These are phyloP conservation scores for Lapara coniferarum DNA, from an alignment of 2,888 invertebrate genomes.

Conservation along the genomic window DNA sequence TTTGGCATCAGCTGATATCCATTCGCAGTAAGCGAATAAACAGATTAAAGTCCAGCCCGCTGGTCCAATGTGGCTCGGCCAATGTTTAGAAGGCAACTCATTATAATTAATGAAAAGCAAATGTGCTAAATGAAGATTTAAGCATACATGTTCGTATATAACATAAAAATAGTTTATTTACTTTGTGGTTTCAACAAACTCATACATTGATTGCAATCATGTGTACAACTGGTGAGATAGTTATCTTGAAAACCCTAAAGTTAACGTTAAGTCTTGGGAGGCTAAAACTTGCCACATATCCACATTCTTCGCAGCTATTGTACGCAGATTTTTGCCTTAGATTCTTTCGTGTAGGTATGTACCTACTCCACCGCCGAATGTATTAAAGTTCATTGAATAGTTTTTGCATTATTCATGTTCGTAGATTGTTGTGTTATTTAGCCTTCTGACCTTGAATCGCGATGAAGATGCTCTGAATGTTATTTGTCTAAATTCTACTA, in stretches of 20 bases:
- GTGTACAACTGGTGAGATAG: conserved; percentile 1
- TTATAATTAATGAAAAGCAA: conserved; percentile 19
- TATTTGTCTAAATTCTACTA: background rate
- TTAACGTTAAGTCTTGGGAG: background rate
- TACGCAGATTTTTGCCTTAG: conserved; percentile 24
- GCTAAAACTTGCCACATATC: background rate
- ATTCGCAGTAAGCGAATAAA: background rate
- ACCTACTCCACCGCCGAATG: conserved; percentile 15
- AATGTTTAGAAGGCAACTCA: background rate
- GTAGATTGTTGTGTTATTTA: conserved; percentile 18
- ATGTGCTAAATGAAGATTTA: conserved; percentile 17
- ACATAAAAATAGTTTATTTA: conserved; percentile 8
- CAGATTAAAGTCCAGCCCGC: background rate
- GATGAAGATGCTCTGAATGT: conserved; percentile 7
- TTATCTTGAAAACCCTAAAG: conserved; percentile 1
- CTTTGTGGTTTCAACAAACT: conserved; percentile 2
- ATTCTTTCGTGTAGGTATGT: conserved; percentile 24
- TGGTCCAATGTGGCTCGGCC: background rate
- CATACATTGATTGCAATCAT: conserved; percentile 11
- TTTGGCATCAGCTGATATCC: background rate
- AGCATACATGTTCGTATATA: conserved; percentile 6
- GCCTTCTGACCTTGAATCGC: conserved; percentile 13
- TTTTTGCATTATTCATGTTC: conserved; percentile 23
- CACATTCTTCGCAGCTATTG: conserved; percentile 16
- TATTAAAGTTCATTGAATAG: conserved; percentile 21